Base-by-base conservation (phyloP, 2,888 invertebrate species). In the Pomacea canaliculata region DNA sequence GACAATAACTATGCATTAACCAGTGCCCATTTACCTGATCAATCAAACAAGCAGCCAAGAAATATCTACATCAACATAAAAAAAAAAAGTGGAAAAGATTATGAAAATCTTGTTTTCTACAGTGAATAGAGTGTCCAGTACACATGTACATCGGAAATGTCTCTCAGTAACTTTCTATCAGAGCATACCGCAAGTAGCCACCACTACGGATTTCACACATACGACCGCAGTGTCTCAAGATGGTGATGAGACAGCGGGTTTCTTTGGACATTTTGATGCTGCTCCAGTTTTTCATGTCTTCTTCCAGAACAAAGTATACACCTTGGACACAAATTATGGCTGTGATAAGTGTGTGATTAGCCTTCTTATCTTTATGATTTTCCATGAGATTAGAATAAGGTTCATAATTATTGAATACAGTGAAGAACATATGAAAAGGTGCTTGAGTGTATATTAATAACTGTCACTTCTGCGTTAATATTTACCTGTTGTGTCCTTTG, bases 191-290 rank as follows among this genome's bases (percentile, higher is more conserved):
- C 3, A 86, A 84, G 8, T 87, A 76, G 59, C 86, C 84, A 16
- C 87, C 86, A 23, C 89, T 88, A 51, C 90, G 81, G 8, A 90
- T 86, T 79, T 90, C 90, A 75, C 84, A 85, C 19, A 90, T 79
- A 71, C 89, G 77, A 7, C 85, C 85, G 81, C 88, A 89, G 78
- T 90, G 90, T 46, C 91, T 79, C n/a, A 91, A 81, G 48, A 90
- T 86, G 2, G 88, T 89, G 63, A 89, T 59, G 18, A 88, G 78
- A 63, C 84, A 81, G 46, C 83, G 83, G 0, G 85, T 81, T 13
- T 80, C 79, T 62, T 80, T 86, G 81, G 89, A 90, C 60, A 87
- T 70, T 76, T 89, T 89, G 37, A 89, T 68, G 16, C 78, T 80
- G 65, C 86, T 84, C 75, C 84, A 87, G 18, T 85, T 84, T 77